Evolutionary conservation across 2,888 invertebrate species (phyloP).

Genomic region (Bembecia ichneumoniformis): DNA sequence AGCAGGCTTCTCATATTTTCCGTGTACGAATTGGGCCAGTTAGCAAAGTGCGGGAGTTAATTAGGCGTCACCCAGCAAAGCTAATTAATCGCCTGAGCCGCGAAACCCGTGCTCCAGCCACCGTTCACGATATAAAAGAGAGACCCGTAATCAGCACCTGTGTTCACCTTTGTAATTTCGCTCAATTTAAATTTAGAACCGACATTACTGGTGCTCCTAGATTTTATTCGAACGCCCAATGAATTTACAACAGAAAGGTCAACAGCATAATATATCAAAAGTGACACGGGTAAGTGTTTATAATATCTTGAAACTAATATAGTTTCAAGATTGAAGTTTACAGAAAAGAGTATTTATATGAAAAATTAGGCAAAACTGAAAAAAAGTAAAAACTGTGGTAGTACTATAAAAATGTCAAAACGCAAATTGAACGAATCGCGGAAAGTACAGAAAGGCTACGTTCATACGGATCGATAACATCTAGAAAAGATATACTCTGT

Average conservation of each 20-base stretch:
- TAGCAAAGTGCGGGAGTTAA: slow-evolving; percentile 27
- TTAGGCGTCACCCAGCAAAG: slow-evolving; percentile 34
- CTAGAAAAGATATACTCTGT: too few species aligned
- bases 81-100: slow-evolving; percentile 35
- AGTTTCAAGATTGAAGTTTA: too few species aligned
- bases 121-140: slow-evolving; percentile 22
- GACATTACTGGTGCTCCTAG: slow-evolving; percentile 13
- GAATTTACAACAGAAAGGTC: background rate
- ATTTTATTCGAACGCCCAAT: background rate
- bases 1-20: slow-evolving; percentile 1
- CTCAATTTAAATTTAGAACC: slow-evolving; percentile 32
- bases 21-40: slow-evolving; percentile 18
- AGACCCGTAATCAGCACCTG: slow-evolving; percentile 35
- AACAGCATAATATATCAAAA: background rate
- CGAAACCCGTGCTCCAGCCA: slow-evolving; percentile 10
- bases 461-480: too few species aligned
- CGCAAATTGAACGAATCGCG: too few species aligned
- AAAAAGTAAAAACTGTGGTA: too few species aligned
- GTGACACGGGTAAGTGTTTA: too few species aligned
- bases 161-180: slow-evolving; percentile 26
- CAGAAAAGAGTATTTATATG: too few species aligned
- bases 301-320: too few species aligned
- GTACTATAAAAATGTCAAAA: too few species aligned
- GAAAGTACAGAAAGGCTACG: too few species aligned
- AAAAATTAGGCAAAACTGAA: too few species aligned